Percentiles rank a stretch among this genome's conserved stretches.
These are phyloP conservation scores for Drosophila chauvacae DNA, from an alignment of 1,140 invertebrate species.

Conservation along the genomic window DNA sequence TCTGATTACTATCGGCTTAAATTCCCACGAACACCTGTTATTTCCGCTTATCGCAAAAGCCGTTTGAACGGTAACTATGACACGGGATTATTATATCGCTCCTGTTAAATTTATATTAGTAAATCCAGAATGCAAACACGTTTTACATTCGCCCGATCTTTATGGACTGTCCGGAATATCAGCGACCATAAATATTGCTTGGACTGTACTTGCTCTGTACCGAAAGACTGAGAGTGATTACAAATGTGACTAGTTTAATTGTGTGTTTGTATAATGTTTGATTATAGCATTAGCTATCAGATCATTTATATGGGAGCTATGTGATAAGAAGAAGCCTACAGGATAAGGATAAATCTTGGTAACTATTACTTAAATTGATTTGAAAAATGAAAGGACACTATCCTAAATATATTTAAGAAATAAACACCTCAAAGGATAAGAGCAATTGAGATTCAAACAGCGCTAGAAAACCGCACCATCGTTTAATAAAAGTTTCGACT, in stretches of 20 bases:
- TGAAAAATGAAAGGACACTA: not conserved
- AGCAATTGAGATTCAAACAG: not conserved
- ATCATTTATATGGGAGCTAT: not conserved
- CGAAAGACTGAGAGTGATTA: slow-evolving; percentile 1
- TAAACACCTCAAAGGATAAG: not conserved
- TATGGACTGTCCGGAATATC: not conserved
- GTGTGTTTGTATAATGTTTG: not conserved
- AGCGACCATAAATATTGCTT: slow-evolving; percentile 7
- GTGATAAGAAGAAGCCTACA: not conserved
- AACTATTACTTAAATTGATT: not conserved
- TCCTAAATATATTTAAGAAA: not conserved
- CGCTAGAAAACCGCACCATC: not conserved
- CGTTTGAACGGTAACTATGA: slow-evolving; percentile 21
- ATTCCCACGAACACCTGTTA: slow-evolving; percentile 8
- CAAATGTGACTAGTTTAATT: not conserved
- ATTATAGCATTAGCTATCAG: not conserved
- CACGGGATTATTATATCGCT: slow-evolving; percentile 11
- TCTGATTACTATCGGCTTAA: not conserved
- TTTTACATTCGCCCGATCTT: slow-evolving; percentile 14
- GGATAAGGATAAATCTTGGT: not conserved
- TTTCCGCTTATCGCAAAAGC: slow-evolving; percentile 7
- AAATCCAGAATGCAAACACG: slow-evolving; percentile 28
- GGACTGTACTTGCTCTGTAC: slow-evolving; percentile 2
- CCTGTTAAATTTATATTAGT: slow-evolving; percentile 24
- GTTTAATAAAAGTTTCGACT: not conserved